Evolutionary conservation across 1,140 invertebrate genomes (phyloP).

Genomic region (Bombus fervidus): DNA sequence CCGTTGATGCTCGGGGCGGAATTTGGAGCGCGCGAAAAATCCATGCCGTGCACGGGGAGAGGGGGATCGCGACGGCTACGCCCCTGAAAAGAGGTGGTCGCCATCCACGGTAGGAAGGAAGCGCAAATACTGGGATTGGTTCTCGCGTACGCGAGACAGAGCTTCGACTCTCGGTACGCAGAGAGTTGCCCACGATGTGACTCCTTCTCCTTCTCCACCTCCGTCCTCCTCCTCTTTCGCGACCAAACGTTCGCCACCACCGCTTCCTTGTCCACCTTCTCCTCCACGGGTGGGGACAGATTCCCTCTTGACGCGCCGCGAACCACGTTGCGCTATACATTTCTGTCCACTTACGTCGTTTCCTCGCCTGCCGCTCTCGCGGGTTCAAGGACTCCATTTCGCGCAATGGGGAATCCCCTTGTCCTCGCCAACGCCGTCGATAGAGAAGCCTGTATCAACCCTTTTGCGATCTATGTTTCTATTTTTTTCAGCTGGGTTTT

Average conservation of each 20-base stretch:
- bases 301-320: conserved; percentile 75
- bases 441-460: background rate
- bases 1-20: conserved; percentile 60
- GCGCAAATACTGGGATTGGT: conserved; percentile 81
- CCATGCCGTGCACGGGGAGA: conserved; percentile 62
- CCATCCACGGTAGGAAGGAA: conserved; percentile 81
- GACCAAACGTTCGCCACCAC: conserved; percentile 15
- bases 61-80: conserved; percentile 75
- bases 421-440: conserved; percentile 3
- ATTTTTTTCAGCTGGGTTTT: too few species aligned
- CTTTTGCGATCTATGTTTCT: too few species aligned
- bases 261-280: conserved; percentile 55
- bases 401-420: conserved; percentile 50
- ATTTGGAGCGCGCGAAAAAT: conserved; percentile 76
- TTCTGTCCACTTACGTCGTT: conserved; percentile 69
- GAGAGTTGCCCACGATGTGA: conserved; percentile 70
- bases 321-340: conserved; percentile 72
- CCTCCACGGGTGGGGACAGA: conserved; percentile 71
- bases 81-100: conserved; percentile 81
- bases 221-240: conserved; percentile 38
- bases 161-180: conserved; percentile 74
- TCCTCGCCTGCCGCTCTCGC: conserved; percentile 52
- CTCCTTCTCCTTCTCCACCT: conserved; percentile 56
- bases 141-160: conserved; percentile 77
- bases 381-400: conserved; percentile 55